A percentile compares a stretch with the other conserved stretches of the same genome.
Evolutionary conservation across 1,140 invertebrate genomes (phyloP).

Genomic region (Brachionus calyciflorus): DNA sequence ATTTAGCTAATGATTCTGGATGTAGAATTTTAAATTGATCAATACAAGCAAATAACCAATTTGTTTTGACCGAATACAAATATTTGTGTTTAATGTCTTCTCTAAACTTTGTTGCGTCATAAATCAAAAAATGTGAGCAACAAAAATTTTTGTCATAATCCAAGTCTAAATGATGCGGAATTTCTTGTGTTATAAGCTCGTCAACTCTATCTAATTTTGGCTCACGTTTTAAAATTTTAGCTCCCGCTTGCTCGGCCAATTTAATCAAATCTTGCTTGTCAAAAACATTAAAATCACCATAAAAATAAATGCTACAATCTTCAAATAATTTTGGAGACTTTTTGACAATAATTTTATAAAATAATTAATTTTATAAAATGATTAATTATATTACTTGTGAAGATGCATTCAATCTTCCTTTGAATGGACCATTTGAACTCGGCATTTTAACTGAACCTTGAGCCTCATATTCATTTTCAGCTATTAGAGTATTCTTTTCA

Average conservation of each 20-base stretch:
- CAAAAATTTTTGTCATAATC: slow-evolving; percentile 10
- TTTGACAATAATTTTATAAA: neutral
- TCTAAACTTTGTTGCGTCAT: too few relatives aligned
- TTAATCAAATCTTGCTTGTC: slow-evolving; percentile 33
- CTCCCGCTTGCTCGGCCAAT: slow-evolving; percentile 13
- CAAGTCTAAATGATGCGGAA: slow-evolving; percentile 13
- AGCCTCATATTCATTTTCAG: slow-evolving; percentile 36
- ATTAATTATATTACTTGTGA: neutral
- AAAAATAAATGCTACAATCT: slow-evolving; percentile 36
- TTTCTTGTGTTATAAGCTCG: slow-evolving; percentile 26
- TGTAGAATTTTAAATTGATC: too few relatives aligned
- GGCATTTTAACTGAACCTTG: slow-evolving; percentile 34
- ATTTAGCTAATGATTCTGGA: too few relatives aligned
- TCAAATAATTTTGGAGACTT: slow-evolving; percentile 46
- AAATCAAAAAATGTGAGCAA: neutral
- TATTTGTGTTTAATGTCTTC: too few relatives aligned
- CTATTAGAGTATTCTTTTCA: neutral
- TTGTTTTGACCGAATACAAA: too few relatives aligned
- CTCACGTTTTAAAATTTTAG: slow-evolving; percentile 28
- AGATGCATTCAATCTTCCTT: slow-evolving; percentile 25
- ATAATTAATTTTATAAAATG: neutral
- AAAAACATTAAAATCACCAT: slow-evolving; percentile 40
- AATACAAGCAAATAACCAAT: too few relatives aligned
- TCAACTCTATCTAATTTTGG: slow-evolving; percentile 42
- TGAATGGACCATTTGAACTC: slow-evolving; percentile 32